phyloP scores from a whole-genome alignment of 2,113 vertebrate species.

The Madoqua kirkii region DNA sequence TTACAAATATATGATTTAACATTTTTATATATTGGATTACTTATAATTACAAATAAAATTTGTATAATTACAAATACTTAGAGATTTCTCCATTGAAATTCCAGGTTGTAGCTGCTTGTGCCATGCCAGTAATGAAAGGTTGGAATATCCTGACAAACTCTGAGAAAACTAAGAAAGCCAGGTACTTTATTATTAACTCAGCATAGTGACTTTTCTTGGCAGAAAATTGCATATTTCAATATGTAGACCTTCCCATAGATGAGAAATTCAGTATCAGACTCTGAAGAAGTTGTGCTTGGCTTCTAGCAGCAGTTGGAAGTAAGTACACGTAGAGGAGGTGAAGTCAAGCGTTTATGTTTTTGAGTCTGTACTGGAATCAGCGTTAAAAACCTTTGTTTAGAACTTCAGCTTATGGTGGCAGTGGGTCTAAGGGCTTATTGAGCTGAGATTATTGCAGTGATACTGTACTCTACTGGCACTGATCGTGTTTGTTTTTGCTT shows the following conservation, averaged over 20 bases:
- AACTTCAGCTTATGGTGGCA: neutral
- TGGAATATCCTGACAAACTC: slow-evolving; percentile 97
- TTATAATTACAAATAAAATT: slow-evolving; percentile 24
- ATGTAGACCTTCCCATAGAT: neutral
- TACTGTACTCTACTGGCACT: neutral
- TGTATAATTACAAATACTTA: slow-evolving; percentile 16
- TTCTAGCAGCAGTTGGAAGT: neutral
- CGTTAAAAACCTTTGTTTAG: neutral
- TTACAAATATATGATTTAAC: slow-evolving; percentile 29
- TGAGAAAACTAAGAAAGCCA: slow-evolving; percentile 94
- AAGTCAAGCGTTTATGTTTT: neutral
- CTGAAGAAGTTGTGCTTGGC: neutral
- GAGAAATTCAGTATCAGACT: neutral
- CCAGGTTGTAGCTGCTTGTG: slow-evolving; percentile 96
- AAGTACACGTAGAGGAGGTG: neutral
- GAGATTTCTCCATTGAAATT: slow-evolving; percentile 56
- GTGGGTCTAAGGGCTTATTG: neutral
- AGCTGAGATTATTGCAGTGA: neutral
- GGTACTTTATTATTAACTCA: slow-evolving; percentile 78
- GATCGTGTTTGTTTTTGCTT: neutral
- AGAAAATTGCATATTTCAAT: neutral
- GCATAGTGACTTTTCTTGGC: neutral
- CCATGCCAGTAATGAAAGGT: slow-evolving; percentile 98
- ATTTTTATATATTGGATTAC: neutral
- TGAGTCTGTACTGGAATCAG: neutral